Evolutionary conservation across 2,888 invertebrate genomes (phyloP).

Genomic region (Apodemia duryi): DNA sequence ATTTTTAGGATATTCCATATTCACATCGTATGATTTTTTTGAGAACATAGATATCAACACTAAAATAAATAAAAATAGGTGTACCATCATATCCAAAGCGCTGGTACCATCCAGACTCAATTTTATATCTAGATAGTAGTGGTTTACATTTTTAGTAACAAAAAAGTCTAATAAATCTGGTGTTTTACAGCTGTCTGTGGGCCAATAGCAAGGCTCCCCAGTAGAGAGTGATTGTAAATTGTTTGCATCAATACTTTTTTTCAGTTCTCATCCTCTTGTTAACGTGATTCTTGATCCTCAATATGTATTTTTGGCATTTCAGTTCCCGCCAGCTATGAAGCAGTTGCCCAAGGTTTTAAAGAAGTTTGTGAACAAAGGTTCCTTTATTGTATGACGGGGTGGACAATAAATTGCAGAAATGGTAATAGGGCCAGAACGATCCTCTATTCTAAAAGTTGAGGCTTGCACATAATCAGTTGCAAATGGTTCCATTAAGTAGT

Average conservation of each 20-base stretch:
- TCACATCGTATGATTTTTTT: no score
- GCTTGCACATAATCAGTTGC: constrained; percentile 13
- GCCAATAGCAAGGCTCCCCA: constrained; percentile 25
- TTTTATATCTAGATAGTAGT: constrained; percentile 11
- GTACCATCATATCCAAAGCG: no score
- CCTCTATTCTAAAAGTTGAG: not conserved
- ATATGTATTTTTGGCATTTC: constrained; percentile 30
- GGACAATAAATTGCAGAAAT: constrained; percentile 1
- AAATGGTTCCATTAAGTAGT: not conserved
- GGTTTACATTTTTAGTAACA: constrained; percentile 16
- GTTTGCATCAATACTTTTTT: constrained; percentile 11
- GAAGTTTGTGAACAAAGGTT: not conserved
- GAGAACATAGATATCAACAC: no score
- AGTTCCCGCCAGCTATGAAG: constrained; percentile 25
- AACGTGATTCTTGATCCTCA: constrained; percentile 31
- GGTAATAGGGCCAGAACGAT: not conserved
- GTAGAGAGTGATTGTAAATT: constrained; percentile 15
- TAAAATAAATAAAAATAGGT: no score
- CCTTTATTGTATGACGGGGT: not conserved
- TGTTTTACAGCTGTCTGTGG: constrained; percentile 21
- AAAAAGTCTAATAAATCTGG: constrained; percentile 24
- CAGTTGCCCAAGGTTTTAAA: not conserved
- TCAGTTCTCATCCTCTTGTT: constrained; percentile 28
- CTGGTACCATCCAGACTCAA: not conserved
- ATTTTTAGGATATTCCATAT: no score